phyloP scores from a whole-genome alignment of 2,113 vertebrate species.

The Brachionichthys hirsutus region DNA sequence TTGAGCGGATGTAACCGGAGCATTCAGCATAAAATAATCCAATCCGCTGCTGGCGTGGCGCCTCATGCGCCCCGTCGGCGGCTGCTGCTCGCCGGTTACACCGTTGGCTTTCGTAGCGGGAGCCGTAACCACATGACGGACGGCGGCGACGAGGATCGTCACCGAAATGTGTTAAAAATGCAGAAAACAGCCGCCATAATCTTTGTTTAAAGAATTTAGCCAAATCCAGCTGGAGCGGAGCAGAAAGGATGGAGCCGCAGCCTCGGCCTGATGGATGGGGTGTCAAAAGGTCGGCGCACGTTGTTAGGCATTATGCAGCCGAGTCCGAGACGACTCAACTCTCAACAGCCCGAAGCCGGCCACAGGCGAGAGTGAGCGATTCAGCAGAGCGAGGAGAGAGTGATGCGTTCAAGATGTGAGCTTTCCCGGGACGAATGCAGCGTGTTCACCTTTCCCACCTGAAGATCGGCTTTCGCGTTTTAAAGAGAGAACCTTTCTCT shows the following conservation, averaged over 20 bases:
- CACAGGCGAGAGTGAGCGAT: background rate
- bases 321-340: background rate
- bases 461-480: no score
- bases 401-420: background rate
- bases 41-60: no score
- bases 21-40: no score
- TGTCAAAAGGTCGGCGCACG: constrained; percentile 3
- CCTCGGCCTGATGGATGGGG: background rate
- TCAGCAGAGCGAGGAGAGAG: background rate
- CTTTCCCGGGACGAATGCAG: background rate
- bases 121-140: no score
- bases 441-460: background rate
- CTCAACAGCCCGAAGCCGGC: background rate
- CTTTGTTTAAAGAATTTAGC: background rate
- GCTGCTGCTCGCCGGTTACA: no score
- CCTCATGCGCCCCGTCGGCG: no score
- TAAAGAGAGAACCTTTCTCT: background rate
- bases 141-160: no score
- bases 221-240: background rate
- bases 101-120: no score
- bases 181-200: no score
- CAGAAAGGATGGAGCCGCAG: background rate
- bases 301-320: background rate
- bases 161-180: no score
- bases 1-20: no score